Base-by-base conservation (phyloP, 2,888 invertebrate species). In the Pyrochroa serraticornis region DNA sequence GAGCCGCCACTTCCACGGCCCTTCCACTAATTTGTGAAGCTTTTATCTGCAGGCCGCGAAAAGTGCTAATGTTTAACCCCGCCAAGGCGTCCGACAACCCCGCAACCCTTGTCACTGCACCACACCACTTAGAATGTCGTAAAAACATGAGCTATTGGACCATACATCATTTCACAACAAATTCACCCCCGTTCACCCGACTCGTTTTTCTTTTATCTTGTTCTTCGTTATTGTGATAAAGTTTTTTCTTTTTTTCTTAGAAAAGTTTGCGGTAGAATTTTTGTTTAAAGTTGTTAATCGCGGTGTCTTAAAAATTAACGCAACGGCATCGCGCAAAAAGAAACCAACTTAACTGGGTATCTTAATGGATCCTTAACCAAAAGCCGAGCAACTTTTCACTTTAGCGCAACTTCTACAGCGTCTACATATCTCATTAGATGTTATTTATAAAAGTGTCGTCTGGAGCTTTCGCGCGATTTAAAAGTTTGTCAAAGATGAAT, bases 31-130 rank as follows among this genome's bases (percentile, higher is more conserved):
- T 76, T 76, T 75, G 75, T 76, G 75, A 75, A 71, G 76, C 75
- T 76, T 77, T 76, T 75, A 76, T 76, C 75, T 72, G 70, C 69
- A 69, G 50, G 67, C 71, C 65, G 66, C 70, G 70, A 70, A 73
- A 75, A 76, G 75, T 76, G 74, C 74, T 76, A 74, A 75, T 77
- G 75, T 74, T 74, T 70, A 72, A 75, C 72, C 69, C 70, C 60
- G 67, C 62, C 64, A 63, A 68, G 66, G 56, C 62, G 60, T 58
- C 62, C 59, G 43, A 59, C 60, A 54, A 61, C 56, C 58, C 49
- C 45, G 54, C 53, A 53, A 64, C 69, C 67, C 67, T 67, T 65
- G 65, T 66, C 66, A 63, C 61, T 62, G 62, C 66, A 60, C 54
- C 57, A 46, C 61, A 45, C 53, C 54, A 68, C 69, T 60, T 52